Evolutionary conservation across 2,113 vertebrate genomes (phyloP).

Genomic region (Urocynchramus pylzowi): DNA sequence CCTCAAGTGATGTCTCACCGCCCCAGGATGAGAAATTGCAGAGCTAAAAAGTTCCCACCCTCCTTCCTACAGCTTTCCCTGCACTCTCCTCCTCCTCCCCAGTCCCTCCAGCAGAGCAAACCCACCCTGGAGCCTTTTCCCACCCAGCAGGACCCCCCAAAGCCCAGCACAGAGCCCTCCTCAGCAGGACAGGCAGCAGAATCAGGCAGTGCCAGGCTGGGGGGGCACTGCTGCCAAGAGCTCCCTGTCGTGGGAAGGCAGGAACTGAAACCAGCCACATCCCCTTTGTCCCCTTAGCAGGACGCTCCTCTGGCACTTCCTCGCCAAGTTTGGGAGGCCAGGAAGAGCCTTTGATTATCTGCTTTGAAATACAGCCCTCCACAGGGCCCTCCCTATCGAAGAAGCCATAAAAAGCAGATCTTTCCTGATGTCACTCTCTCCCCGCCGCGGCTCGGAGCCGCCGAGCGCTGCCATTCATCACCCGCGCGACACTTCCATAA

Average conservation of each 20-base stretch:
- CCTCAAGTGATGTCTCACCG: rapidly evolving
- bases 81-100: neutral
- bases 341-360: neutral
- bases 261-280: rapidly evolving
- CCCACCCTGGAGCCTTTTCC: rapidly evolving
- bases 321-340: neutral
- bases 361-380: conserved; percentile 56
- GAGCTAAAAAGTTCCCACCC: neutral
- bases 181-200: neutral
- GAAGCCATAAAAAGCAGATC: conserved; percentile 60
- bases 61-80: neutral
- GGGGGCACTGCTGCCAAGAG: rapidly evolving
- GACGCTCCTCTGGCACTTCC: neutral
- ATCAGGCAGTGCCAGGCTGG: neutral
- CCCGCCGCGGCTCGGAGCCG: conserved; percentile 10
- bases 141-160: neutral
- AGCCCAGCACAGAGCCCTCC: rapidly evolving
- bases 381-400: conserved; percentile 44
- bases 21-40: neutral
- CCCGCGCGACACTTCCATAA: conserved; percentile 53
- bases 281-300: neutral
- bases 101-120: neutral
- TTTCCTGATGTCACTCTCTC: conserved; percentile 55
- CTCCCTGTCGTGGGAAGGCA: neutral
- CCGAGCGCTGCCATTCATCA: conserved; percentile 54